Conservation (phyloP, 1,140 invertebrate genomes). For the Octopus sinensis region DNA sequence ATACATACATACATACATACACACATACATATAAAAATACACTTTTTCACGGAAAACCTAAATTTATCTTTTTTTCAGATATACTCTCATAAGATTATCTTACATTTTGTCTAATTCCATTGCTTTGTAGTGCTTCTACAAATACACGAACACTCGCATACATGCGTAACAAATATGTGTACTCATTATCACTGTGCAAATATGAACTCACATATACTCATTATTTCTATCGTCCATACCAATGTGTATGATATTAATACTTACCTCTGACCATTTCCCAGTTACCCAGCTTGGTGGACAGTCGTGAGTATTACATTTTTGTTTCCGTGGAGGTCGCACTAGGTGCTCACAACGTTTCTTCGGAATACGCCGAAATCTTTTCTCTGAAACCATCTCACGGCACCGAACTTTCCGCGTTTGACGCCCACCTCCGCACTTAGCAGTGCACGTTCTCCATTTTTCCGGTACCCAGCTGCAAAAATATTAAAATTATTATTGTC, state of each 20-base stretch:
- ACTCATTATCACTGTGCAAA: too few relatives aligned
- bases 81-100: too few relatives aligned
- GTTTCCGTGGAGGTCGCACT: conserved; percentile 58
- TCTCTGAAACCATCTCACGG: conserved; percentile 41
- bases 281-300: conserved; percentile 70
- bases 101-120: too few relatives aligned
- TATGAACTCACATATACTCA: too few relatives aligned
- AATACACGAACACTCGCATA: too few relatives aligned
- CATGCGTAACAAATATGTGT: too few relatives aligned
- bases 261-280: conserved; percentile 66
- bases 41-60: too few relatives aligned
- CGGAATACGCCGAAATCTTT: conserved; percentile 33
- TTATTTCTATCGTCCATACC: too few relatives aligned
- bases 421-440: conserved; percentile 45
- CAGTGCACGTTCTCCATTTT: conserved; percentile 42
- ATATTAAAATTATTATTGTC: neutral
- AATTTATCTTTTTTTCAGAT: too few relatives aligned
- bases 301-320: conserved; percentile 64
- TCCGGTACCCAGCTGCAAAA: conserved; percentile 42
- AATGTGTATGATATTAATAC: neutral
- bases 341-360: conserved; percentile 51
- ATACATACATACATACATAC: too few relatives aligned
- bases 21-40: too few relatives aligned
- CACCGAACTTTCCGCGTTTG: conserved; percentile 43
- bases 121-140: too few relatives aligned